phyloP scores from a whole-genome alignment of 2,113 vertebrate species.

The Pseudorasbora parva region DNA sequence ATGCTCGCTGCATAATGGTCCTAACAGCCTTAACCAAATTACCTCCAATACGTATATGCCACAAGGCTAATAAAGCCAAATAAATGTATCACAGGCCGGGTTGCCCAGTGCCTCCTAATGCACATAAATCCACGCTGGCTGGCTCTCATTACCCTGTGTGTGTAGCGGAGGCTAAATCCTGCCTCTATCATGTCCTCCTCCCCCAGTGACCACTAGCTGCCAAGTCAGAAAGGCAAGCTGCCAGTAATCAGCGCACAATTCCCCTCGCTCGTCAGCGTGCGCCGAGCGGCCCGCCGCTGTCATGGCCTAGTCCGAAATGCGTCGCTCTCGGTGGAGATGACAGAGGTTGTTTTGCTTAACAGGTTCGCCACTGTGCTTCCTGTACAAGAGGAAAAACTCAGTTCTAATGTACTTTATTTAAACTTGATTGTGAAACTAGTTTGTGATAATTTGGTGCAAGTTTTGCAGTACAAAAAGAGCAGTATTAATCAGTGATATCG shows the following conservation, averaged over 20 bases:
- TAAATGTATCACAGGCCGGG: constrained; percentile 71
- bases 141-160: constrained; percentile 57
- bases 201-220: constrained; percentile 71
- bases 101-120: constrained; percentile 54
- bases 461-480: neutral
- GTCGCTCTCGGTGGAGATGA: constrained; percentile 63
- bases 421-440: neutral
- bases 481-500: neutral
- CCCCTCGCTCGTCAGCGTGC: constrained; percentile 74
- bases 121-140: constrained; percentile 57
- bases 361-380: constrained; percentile 42
- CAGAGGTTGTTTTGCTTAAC: constrained; percentile 74
- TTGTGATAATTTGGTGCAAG: neutral
- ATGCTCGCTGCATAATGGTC: constrained; percentile 78
- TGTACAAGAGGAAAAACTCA: constrained; percentile 25
- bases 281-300: constrained; percentile 64
- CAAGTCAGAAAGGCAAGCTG: constrained; percentile 78
- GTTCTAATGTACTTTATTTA: constrained; percentile 52
- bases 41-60: constrained; percentile 77
- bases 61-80: constrained; percentile 75
- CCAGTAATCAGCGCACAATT: constrained; percentile 76
- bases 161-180: constrained; percentile 57
- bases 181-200: constrained; percentile 60
- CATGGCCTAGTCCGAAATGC: constrained; percentile 43
- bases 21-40: constrained; percentile 79